Base-by-base conservation (phyloP, 2,113 vertebrate species). In the Bubo scandiacus region DNA sequence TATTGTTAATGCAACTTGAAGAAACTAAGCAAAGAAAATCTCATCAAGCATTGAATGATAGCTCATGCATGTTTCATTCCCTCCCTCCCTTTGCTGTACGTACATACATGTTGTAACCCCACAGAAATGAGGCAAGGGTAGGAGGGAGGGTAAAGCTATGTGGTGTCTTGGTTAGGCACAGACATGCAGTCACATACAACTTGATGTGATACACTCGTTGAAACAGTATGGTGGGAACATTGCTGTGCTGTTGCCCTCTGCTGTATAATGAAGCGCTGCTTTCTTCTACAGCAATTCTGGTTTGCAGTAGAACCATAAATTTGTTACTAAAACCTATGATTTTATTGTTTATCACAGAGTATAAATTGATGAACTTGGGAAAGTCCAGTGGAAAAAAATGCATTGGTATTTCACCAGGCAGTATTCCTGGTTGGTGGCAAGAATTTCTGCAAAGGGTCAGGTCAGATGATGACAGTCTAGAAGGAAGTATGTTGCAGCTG, bases 31-130 rank as follows among this genome's bases (percentile, higher is more conserved):
- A 40, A 68, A 52, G 22, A 29, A 52, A 59, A 77, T 20, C 26
- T 95, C 51, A n/a, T 61, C 40, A 52, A 27, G 30, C n/a, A 45
- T n/a, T 88, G 70, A 81, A 49, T 38, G 22, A 8, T 42, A 47
- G 77, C 54, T 74, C 0, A 0, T 51, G n/a, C 38, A 20, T 0
- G 0, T 62, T 87, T 86, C 27, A 8, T 38, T 90, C 36, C 23
- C 47, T 79, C 17, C 15, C 8, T 36, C 26, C 7, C 10, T 30
- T 1, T 30, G 32, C 12, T 67, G 9, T 32, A 34, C 11, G 12
- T 21, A 43, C 18, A 16, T 1, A 12, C 1, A 1, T 43, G 4
- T n/a, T 58, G 42, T 58, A 78, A 70, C 11, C 22, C 15, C 18
- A 43, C 1, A 43, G 68, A 71, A 89, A 55, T 10, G 66, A 26